Percentiles rank a stretch among this genome's conserved stretches.
phyloP scores from a whole-genome alignment of 2,888 invertebrate genomes.

The Cosmia trapezina region DNA sequence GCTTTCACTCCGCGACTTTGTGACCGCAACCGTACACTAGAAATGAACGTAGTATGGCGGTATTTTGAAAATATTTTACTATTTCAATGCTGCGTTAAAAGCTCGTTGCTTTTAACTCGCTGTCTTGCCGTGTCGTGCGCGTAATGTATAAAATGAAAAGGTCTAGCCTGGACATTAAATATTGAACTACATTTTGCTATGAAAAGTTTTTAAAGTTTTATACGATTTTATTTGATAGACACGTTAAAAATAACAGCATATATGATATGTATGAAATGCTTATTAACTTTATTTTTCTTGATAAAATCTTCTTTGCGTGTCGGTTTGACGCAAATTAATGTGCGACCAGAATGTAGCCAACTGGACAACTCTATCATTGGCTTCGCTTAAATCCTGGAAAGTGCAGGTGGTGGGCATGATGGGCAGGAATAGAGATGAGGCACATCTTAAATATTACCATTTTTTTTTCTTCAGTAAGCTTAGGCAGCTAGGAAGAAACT shows the following conservation, averaged over 20 bases:
- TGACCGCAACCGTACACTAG: constrained; percentile 53
- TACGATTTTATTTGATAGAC: not conserved
- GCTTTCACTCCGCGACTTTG: not conserved
- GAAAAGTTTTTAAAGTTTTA: not conserved
- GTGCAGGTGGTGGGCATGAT: not conserved
- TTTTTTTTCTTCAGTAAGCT: too few relatives aligned
- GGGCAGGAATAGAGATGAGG: too few relatives aligned
- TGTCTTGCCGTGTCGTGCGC: constrained; percentile 72
- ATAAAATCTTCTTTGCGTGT: not conserved
- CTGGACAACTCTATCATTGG: not conserved
- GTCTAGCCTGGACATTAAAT: constrained; percentile 66
- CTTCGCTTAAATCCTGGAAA: not conserved
- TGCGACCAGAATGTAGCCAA: not conserved
- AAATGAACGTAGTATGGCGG: constrained; percentile 71
- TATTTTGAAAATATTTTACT: constrained; percentile 76
- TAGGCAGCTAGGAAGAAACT: not conserved
- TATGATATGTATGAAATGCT: not conserved
- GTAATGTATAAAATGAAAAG: constrained; percentile 78
- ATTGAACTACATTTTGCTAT: constrained; percentile 32
- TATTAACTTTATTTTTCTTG: not conserved
- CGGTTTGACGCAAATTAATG: too few relatives aligned
- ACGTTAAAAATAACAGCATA: not conserved
- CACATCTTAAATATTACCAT: not conserved
- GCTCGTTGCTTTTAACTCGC: constrained; percentile 66
- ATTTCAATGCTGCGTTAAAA: constrained; percentile 67